Evolutionary conservation across 92 coral and sea anemone genomes (phyloP).

Genomic region (Pocillopora meandrina): DNA sequence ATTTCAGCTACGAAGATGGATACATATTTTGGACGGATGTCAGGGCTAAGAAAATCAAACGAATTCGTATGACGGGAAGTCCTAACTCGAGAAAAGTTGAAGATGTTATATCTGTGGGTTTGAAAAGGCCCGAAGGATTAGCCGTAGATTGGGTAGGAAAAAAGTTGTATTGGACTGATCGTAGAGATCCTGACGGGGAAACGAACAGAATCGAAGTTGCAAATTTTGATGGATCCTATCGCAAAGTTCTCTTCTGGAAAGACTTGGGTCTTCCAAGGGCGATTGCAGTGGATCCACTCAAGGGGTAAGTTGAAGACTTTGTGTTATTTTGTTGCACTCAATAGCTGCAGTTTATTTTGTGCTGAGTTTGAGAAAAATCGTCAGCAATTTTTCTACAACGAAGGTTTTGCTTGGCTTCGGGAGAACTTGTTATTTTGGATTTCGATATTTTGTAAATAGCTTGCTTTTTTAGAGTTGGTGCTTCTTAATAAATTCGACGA

Average conservation of each 20-base stretch:
- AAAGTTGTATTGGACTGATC: slow-evolving; percentile 86
- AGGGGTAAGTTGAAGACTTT: slow-evolving; percentile 72
- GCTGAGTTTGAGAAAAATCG: background rate
- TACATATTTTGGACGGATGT: slow-evolving; percentile 94
- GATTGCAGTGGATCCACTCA: slow-evolving; percentile 77
- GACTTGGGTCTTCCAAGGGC: slow-evolving; percentile 64
- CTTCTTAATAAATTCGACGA: background rate
- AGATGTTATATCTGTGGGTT: slow-evolving; percentile 69
- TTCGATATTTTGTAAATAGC: background rate
- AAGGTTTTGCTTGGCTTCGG: background rate
- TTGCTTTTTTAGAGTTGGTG: slow-evolving; percentile 4
- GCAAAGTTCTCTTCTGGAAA: slow-evolving; percentile 64
- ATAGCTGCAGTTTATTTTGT: background rate
- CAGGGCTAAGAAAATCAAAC: slow-evolving; percentile 77
- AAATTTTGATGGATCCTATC: slow-evolving; percentile 79
- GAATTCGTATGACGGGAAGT: slow-evolving; percentile 57
- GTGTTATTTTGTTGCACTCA: background rate
- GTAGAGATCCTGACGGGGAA: slow-evolving; percentile 55
- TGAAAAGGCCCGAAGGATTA: slow-evolving; percentile 85
- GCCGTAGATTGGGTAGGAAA: slow-evolving; percentile 91
- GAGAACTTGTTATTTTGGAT: background rate
- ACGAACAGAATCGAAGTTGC: slow-evolving; percentile 83
- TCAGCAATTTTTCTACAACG: background rate
- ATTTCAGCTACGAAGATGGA: slow-evolving; percentile 71
- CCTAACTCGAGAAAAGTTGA: slow-evolving; percentile 36